phyloP scores from a whole-genome alignment of 2,888 invertebrate species.

The Apoda limacodes region DNA sequence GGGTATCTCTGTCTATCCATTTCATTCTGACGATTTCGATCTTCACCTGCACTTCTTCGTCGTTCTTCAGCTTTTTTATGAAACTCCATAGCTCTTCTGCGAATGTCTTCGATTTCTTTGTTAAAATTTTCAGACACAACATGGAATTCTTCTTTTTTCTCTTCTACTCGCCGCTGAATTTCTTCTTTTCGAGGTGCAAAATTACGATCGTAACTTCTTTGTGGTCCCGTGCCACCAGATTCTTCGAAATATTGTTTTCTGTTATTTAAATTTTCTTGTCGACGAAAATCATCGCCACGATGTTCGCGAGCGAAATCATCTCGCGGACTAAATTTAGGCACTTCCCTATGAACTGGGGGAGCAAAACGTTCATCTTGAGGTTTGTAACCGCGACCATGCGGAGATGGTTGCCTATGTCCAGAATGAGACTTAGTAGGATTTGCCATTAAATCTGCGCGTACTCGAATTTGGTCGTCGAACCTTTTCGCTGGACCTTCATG shows the following conservation, averaged over 20 bases:
- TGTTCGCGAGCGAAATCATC: constrained; percentile 5
- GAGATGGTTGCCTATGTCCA: not conserved
- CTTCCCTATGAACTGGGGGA: not conserved
- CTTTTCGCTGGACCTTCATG: constrained; percentile 15
- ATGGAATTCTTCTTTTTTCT: too few relatives aligned
- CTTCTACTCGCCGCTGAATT: too few relatives aligned
- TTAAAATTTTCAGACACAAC: too few relatives aligned
- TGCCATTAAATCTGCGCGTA: constrained; percentile 17
- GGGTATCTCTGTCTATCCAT: constrained; percentile 10
- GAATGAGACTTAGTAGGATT: constrained; percentile 9
- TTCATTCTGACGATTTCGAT: constrained; percentile 20
- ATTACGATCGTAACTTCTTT: too few relatives aligned
- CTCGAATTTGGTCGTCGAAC: constrained; percentile 16
- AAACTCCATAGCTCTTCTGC: constrained; percentile 42
- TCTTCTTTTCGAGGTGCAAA: too few relatives aligned
- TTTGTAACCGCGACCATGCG: not conserved
- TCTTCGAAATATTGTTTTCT: constrained; percentile 1
- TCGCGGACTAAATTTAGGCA: constrained; percentile 1
- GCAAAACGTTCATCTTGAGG: not conserved
- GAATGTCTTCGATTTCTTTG: constrained; percentile 47
- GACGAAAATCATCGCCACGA: constrained; percentile 5
- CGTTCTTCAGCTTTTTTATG: constrained; percentile 43
- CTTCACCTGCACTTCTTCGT: constrained; percentile 25
- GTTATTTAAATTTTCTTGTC: not conserved
- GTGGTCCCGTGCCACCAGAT: constrained; percentile 2